Conservation (phyloP, 2,113 vertebrate species). For the Xenopus borealis region DNA sequence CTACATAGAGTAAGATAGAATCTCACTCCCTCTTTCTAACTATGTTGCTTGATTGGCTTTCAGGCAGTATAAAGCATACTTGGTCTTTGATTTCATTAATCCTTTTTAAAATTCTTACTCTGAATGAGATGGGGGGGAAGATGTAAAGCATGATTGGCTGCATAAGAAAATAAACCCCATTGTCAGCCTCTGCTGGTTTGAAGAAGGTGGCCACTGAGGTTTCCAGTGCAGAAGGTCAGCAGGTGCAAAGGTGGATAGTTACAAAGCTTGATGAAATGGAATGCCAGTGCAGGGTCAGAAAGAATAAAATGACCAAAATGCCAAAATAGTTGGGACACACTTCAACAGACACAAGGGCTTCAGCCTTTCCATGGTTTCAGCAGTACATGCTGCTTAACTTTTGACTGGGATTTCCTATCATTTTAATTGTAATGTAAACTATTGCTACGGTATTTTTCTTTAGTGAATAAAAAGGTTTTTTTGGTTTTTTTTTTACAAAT, state of each 20-base stretch:
- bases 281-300: conserved; percentile 10
- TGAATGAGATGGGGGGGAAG: conserved; percentile 26
- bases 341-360: too few relatives aligned
- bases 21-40: conserved; percentile 47
- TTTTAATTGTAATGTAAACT: too few relatives aligned
- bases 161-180: conserved; percentile 17
- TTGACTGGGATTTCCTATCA: too few relatives aligned
- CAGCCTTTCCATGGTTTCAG: too few relatives aligned
- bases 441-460: too few relatives aligned
- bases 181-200: conserved; percentile 20
- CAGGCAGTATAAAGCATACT: conserved; percentile 15
- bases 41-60: conserved; percentile 47
- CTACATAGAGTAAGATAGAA: conserved; percentile 52
- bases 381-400: too few relatives aligned
- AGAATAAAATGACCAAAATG: conserved; percentile 23
- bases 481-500: too few relatives aligned
- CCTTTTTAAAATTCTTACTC: conserved; percentile 31
- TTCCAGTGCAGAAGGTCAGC: conserved; percentile 11
- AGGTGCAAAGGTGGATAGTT: conserved; percentile 5
- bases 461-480: too few relatives aligned
- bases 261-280: conserved; percentile 8
- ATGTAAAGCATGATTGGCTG: conserved; percentile 38
- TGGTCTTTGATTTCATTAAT: conserved; percentile 37
- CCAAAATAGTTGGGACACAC: background rate
- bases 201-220: conserved; percentile 22